phyloP scores from a whole-genome alignment of 2,888 invertebrate species.

The Drosophila suboccidentalis region DNA sequence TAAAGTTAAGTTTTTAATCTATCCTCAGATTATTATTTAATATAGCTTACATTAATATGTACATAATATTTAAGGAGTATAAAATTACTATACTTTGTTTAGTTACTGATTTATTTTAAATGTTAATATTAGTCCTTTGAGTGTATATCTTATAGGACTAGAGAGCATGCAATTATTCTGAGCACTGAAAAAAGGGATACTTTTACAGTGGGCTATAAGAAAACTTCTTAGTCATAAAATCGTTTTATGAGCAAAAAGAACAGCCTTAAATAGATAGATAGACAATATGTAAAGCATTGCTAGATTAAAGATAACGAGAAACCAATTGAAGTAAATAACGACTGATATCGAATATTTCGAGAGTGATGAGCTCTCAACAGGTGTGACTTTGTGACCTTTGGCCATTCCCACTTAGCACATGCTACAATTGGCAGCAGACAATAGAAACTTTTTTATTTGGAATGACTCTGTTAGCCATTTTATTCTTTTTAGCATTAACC shows the following conservation, averaged over 20 bases:
- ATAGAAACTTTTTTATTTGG: slow-evolving; percentile 61
- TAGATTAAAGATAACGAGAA: not conserved
- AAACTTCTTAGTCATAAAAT: not conserved
- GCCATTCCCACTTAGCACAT: slow-evolving; percentile 23
- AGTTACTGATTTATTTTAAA: no score
- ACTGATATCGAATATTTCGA: slow-evolving; percentile 1
- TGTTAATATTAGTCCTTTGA: not conserved
- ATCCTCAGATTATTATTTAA: no score
- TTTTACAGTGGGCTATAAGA: not conserved
- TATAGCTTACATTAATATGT: no score
- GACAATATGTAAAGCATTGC: not conserved
- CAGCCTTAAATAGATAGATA: not conserved
- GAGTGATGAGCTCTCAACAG: slow-evolving; percentile 33
- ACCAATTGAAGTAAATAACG: not conserved
- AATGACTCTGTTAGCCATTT: slow-evolving; percentile 44
- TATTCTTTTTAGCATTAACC: slow-evolving; percentile 71
- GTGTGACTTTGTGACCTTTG: slow-evolving; percentile 32
- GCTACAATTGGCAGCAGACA: slow-evolving; percentile 57
- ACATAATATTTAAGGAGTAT: no score
- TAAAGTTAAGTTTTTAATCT: no score
- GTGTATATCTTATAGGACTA: not conserved
- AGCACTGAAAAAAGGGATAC: not conserved
- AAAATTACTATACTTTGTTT: no score
- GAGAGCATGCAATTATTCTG: not conserved
- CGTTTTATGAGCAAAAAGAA: not conserved